Evolutionary conservation across 2,888 invertebrate species (phyloP).

Genomic region (Kuschelorhynchus macadamiae): DNA sequence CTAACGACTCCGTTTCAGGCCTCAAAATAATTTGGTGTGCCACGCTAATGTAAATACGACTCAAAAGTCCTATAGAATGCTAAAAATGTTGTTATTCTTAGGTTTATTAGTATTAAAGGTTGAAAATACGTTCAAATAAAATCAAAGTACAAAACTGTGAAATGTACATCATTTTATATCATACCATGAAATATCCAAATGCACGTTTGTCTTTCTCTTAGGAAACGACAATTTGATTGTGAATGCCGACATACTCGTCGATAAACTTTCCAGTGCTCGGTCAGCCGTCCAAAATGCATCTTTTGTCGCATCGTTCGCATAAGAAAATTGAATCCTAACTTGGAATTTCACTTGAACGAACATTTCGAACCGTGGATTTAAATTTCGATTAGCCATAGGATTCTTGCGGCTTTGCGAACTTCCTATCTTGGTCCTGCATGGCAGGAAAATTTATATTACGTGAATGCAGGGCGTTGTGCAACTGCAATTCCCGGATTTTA

Average conservation of each 20-base stretch:
- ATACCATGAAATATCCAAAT: no score
- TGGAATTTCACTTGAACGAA: conserved; percentile 40
- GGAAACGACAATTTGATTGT: background rate
- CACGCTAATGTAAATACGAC: no score
- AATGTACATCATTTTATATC: no score
- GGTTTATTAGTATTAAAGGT: no score
- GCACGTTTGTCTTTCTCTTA: background rate
- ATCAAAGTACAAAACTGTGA: no score
- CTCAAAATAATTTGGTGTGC: no score
- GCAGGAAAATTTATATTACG: conserved; percentile 39
- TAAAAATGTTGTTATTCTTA: no score
- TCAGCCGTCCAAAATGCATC: conserved; percentile 26
- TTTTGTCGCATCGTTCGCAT: conserved; percentile 27
- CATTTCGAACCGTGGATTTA: conserved; percentile 37
- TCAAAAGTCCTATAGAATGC: no score
- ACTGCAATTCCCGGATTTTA: conserved; percentile 15
- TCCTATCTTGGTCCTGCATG: conserved; percentile 38
- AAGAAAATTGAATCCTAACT: conserved; percentile 43
- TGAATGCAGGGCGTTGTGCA: conserved; percentile 3
- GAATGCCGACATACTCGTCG: background rate
- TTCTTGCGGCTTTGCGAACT: conserved; percentile 37
- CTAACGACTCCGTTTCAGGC: no score
- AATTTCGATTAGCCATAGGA: conserved; percentile 45
- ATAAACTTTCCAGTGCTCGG: conserved; percentile 13
- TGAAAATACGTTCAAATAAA: no score